Base-by-base conservation (phyloP, 2,888 invertebrate genomes). In the Tetropium fuscum region DNA sequence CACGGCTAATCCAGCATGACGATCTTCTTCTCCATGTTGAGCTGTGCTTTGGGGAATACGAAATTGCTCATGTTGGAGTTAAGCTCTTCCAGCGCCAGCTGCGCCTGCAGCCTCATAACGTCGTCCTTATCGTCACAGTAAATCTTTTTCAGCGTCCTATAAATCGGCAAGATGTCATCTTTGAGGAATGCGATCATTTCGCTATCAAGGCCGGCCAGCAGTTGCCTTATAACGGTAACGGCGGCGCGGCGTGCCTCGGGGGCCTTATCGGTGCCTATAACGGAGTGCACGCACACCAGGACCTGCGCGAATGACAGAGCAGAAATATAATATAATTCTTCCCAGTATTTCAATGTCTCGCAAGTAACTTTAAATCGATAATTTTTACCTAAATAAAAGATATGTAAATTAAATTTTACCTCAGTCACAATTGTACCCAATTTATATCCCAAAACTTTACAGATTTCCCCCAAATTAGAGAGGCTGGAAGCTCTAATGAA, bases 381-480 rank as follows among this genome's bases (percentile, higher is more conserved):
- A n/a, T n/a, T n/a, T n/a, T n/a, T n/a, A n/a, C n/a, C n/a, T n/a
- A n/a, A n/a, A n/a, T n/a, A n/a, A n/a, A n/a, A n/a, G n/a, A n/a
- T n/a, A n/a, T n/a, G n/a, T n/a, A n/a, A n/a, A n/a, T n/a, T 2
- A 27, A 27, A 7, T 18, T 18, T 48, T 79, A 92, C 93, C 87
- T 95, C 94, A 65, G 88, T 87, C 53, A 92, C 83, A 57, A 90
- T 86, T 57, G 87, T 82, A 19, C 92, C 92, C 3, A 95, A 81
- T 72, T 88, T 88, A 74, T 89, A 94, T 51, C 90, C 87, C 36
- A 95, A 81, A 2, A 91, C 86, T 66, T 88, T 84, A 69, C 92
- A 92, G 10, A 94, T 84, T 81, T 95, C 93, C 0, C 92, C 94
- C 36, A 95, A 83, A 79, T 93, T 94, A 0, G 94, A 93, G 51